Conservation (phyloP, 2,797 vertebrate genomes). For the Manis javanica region DNA sequence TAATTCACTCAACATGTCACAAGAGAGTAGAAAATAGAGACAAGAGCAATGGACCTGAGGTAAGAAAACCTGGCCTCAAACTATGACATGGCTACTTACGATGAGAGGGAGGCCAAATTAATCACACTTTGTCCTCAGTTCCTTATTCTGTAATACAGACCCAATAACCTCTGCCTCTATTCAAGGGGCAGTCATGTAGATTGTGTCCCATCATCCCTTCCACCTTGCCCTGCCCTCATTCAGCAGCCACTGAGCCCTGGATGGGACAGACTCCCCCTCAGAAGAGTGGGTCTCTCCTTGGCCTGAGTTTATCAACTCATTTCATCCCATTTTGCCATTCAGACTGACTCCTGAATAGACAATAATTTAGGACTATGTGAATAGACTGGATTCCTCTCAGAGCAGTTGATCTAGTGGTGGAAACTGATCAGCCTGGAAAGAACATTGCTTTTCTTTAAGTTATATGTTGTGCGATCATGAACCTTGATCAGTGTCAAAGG, state of each 20-base stretch:
- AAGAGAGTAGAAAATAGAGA: not conserved
- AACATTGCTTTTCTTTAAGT: not conserved
- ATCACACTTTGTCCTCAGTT: not conserved
- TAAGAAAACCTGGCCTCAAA: not conserved
- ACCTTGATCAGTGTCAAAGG: not conserved
- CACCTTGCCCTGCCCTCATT: no score
- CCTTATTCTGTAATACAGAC: not conserved
- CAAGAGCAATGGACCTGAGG: not conserved
- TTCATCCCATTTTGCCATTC: not conserved
- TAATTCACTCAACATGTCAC: not conserved
- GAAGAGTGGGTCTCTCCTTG: not conserved
- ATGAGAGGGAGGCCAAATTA: not conserved
- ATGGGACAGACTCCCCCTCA: not conserved
- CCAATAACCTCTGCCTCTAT: not conserved
- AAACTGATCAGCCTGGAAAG: not conserved
- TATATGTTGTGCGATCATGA: not conserved
- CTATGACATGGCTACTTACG: not conserved
- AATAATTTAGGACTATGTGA: not conserved
- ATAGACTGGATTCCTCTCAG: not conserved
- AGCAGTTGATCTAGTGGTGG: not conserved
- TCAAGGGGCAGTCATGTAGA: rapidly evolving
- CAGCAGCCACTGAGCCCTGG: not conserved
- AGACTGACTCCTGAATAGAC: not conserved
- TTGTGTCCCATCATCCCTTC: not conserved
- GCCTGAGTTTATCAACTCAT: not conserved